Percentiles rank a stretch among this genome's conserved stretches.
These are phyloP conservation scores for Metalampra italica DNA, from an alignment of 2,888 invertebrate species.

Conservation along the genomic window DNA sequence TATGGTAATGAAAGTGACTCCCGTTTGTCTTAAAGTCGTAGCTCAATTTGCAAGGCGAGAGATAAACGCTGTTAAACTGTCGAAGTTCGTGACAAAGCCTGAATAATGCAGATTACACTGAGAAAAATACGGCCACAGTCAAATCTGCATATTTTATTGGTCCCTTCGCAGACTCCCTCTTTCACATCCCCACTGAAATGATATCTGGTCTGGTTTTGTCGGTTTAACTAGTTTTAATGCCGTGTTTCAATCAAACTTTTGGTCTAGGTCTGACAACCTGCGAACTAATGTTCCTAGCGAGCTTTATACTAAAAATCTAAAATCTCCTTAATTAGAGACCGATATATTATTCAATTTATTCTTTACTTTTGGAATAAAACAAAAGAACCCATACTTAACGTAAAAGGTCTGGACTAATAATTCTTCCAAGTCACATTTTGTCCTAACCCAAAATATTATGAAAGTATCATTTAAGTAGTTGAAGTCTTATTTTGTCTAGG, in stretches of 20 bases:
- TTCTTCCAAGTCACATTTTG: too few relatives aligned
- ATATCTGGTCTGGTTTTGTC: constrained; percentile 32
- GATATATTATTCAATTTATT: too few relatives aligned
- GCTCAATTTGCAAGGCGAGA: constrained; percentile 79
- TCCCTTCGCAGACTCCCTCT: constrained; percentile 62
- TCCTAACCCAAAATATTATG: too few relatives aligned
- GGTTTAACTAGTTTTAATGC: constrained; percentile 19
- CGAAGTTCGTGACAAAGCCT: constrained; percentile 78
- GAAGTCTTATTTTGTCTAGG: too few relatives aligned
- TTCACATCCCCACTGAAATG: constrained; percentile 45
- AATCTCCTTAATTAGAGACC: too few relatives aligned
- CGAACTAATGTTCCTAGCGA: too few relatives aligned
- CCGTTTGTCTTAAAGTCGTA: constrained; percentile 79
- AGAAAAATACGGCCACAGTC: constrained; percentile 77
- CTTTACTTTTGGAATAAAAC: too few relatives aligned
- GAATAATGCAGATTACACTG: constrained; percentile 78
- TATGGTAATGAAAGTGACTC: constrained; percentile 77
- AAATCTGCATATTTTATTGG: constrained; percentile 78
- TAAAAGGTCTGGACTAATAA: too few relatives aligned
- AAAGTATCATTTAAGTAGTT: too few relatives aligned
- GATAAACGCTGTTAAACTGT: constrained; percentile 79
- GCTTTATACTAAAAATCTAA: too few relatives aligned
- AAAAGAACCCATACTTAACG: too few relatives aligned
- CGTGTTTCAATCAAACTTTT: constrained; percentile 7
- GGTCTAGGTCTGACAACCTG: background rate